A percentile compares a stretch with the other conserved stretches of the same genome.
Evolutionary conservation across 2,888 invertebrate genomes (phyloP).

Genomic region (Cantharis lateralis): DNA sequence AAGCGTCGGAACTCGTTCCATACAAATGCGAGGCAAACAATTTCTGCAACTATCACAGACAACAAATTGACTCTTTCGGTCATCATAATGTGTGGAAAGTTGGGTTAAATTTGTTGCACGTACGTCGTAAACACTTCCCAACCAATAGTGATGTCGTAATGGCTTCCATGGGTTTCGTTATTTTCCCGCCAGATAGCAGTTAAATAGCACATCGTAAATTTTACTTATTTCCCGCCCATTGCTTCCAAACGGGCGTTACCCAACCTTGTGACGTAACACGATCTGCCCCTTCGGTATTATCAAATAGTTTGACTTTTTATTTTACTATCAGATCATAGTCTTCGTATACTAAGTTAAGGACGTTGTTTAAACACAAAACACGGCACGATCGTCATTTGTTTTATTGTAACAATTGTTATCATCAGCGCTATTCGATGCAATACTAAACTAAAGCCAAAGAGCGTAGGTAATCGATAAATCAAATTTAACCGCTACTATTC

Average conservation of each 20-base stretch:
- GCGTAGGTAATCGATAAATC: background rate
- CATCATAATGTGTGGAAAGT: constrained; percentile 15
- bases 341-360: background rate
- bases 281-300: constrained; percentile 43
- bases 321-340: constrained; percentile 18
- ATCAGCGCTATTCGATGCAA: background rate
- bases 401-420: background rate
- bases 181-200: constrained; percentile 63
- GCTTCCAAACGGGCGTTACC: constrained; percentile 61
- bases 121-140: constrained; percentile 44
- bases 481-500: background rate
- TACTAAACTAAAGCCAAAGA: background rate
- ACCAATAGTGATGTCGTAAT: constrained; percentile 65
- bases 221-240: constrained; percentile 64
- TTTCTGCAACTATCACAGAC: constrained; percentile 57
- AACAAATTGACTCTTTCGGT: constrained; percentile 19
- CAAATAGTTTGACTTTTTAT: constrained; percentile 20
- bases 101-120: constrained; percentile 33
- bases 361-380: background rate
- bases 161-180: constrained; percentile 61
- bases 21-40: background rate
- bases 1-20: background rate
- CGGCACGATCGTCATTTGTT: background rate
- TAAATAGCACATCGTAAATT: constrained; percentile 60
- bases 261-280: constrained; percentile 55